Evolutionary conservation across 2,113 vertebrate genomes (phyloP), one percentile per base, ranked within the genome.

Genomic region (Melanerpes formicivorus): DNA sequence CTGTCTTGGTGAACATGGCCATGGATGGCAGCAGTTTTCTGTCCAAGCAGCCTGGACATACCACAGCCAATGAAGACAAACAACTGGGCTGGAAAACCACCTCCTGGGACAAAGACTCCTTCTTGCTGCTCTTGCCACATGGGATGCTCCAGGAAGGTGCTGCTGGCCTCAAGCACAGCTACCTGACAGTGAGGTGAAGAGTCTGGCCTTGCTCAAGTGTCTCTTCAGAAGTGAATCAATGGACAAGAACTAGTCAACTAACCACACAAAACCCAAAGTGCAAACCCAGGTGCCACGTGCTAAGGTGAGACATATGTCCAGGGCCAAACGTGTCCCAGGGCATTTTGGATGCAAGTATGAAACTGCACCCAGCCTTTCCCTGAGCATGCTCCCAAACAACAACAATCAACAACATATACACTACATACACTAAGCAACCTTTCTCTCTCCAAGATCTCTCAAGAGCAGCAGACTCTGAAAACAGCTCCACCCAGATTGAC

Each of bases 341-440:
- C 8, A 10, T 44, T 44, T n/a, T 9, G 23, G 50, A 25, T 25
- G 34, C 11, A 42, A 87, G 34, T 23, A 37, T 5, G 14, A 8
- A 55, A 44, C 27, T 9, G 42, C 27, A 14, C 15, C 32, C 34
- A 40, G n/a, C 58, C 27, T 6, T 52, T 56, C 59, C 54, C 50
- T 13, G 15, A 9, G 25, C 14, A 11, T 1, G 19, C 19, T 46
- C 63, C 62, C 42, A 48, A 6, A 71, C 18, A 22, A 18, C 18
- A 23, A 22, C 5, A 40, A 40, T 40, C 37, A 76, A 2, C 25
- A 48, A 4, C 14, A 26, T 7, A 44, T 1, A 7, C 32, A 19
- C 10, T 32, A 6, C 0, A 14, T 1, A 7, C 13, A 8, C 25
- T 2, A 12, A 55, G 13, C 25, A 46, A n/a, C 29, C 11, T 21